Percentiles rank a stretch among this genome's conserved stretches.
Evolutionary conservation across 1,140 invertebrate genomes (phyloP).

Genomic region (Spodoptera litura): DNA sequence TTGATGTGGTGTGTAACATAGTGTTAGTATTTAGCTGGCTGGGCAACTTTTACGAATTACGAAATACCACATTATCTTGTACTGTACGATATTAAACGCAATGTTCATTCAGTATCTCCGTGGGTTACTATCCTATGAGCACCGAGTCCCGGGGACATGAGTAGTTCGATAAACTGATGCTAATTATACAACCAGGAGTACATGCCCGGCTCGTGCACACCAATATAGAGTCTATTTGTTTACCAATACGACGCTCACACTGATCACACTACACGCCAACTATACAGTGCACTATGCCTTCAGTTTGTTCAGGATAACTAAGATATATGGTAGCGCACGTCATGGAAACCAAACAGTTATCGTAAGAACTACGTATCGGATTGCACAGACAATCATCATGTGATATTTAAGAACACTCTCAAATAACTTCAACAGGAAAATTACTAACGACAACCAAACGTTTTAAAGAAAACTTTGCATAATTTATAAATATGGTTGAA

Average conservation of each 20-base stretch:
- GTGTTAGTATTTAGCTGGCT: too few species aligned
- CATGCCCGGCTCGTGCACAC: too few species aligned
- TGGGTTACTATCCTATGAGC: too few species aligned
- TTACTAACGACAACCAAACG: not conserved
- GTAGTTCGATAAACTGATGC: too few species aligned
- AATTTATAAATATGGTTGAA: conserved; percentile 16
- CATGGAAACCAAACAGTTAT: not conserved
- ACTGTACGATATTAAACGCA: too few species aligned
- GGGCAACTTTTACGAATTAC: too few species aligned
- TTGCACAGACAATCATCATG: not conserved
- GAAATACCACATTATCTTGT: too few species aligned
- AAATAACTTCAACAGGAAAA: conserved; percentile 7
- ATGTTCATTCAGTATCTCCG: too few species aligned
- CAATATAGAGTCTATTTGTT: not conserved
- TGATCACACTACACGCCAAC: not conserved
- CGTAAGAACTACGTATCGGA: not conserved
- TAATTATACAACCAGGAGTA: too few species aligned
- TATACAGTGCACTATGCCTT: not conserved
- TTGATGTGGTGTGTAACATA: too few species aligned
- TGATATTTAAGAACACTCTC: not conserved
- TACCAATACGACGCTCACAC: not conserved
- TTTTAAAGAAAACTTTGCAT: not conserved
- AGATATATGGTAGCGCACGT: not conserved
- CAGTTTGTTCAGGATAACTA: not conserved
- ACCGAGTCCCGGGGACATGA: too few species aligned